Percentiles rank a stretch among this genome's conserved stretches.
Conservation (phyloP, 2,888 invertebrate genomes). For the Agonopterix alstromeriana region DNA sequence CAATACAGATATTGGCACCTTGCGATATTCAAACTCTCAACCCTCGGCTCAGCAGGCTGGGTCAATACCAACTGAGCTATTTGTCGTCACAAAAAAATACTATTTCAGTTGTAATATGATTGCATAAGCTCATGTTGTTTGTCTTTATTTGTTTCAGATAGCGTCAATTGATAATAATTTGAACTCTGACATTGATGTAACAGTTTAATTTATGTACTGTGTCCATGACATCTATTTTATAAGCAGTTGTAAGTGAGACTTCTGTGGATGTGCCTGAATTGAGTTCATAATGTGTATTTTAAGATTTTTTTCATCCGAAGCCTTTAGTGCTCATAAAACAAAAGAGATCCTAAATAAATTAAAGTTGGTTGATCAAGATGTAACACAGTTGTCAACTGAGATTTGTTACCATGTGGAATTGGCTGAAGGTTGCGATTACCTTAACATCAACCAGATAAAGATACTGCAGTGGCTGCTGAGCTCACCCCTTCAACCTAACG, state of each 20-base stretch:
- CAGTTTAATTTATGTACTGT: slow-evolving; percentile 26
- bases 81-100: no score
- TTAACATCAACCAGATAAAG: slow-evolving; percentile 78
- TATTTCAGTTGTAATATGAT: slow-evolving; percentile 16
- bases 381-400: slow-evolving; percentile 81
- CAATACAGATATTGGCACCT: no score
- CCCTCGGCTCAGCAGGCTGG: no score
- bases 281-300: slow-evolving; percentile 67
- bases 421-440: slow-evolving; percentile 52
- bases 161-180: slow-evolving; percentile 35
- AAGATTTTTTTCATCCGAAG: slow-evolving; percentile 79
- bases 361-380: slow-evolving; percentile 55
- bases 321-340: slow-evolving; percentile 77
- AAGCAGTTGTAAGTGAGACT: slow-evolving; percentile 26
- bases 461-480: slow-evolving; percentile 87
- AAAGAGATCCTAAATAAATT: slow-evolving; percentile 75
- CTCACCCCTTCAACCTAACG: slow-evolving; percentile 80
- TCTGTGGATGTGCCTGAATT: slow-evolving; percentile 17
- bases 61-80: no score
- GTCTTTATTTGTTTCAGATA: slow-evolving; percentile 54
- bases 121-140: slow-evolving; percentile 65
- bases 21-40: no score
- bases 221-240: slow-evolving; percentile 15
- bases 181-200: slow-evolving; percentile 72
- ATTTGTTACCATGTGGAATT: slow-evolving; percentile 88